Conservation (phyloP, 2,113 vertebrate species). For the Cyprinodon variegatus region DNA sequence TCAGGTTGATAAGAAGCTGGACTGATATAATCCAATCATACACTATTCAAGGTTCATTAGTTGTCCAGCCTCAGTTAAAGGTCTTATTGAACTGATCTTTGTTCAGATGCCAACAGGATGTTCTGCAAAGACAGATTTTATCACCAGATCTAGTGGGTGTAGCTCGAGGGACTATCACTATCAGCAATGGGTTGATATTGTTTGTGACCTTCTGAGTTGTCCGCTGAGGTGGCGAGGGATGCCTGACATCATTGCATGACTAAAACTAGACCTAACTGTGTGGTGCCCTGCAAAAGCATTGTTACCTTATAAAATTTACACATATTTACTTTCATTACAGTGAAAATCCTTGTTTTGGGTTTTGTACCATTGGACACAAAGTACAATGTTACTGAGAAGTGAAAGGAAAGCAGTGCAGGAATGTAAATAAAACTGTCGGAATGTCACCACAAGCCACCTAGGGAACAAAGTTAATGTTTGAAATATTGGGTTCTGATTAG, state of each 20-base stretch:
- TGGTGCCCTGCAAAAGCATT: too few species aligned
- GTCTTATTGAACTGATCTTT: slow-evolving; percentile 4
- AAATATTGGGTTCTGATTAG: too few species aligned
- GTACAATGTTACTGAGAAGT: too few species aligned
- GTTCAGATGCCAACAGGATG: not conserved
- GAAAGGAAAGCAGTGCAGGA: too few species aligned
- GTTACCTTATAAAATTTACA: too few species aligned
- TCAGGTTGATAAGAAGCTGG: slow-evolving; percentile 9
- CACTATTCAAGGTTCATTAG: not conserved
- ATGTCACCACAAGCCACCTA: too few species aligned
- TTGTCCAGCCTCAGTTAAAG: not conserved
- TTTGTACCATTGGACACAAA: too few species aligned
- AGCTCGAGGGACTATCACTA: slow-evolving; percentile 44
- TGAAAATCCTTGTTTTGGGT: too few species aligned
- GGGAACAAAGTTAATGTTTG: too few species aligned
- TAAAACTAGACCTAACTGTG: slow-evolving; percentile 15
- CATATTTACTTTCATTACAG: too few species aligned
- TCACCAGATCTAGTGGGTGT: slow-evolving; percentile 50
- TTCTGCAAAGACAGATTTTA: not conserved
- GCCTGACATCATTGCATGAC: slow-evolving; percentile 27
- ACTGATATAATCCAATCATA: not conserved
- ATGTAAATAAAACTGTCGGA: too few species aligned
- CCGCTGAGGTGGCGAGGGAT: slow-evolving; percentile 34
- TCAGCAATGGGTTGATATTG: slow-evolving; percentile 26
- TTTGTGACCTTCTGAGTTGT: slow-evolving; percentile 24